phyloP scores from a whole-genome alignment of 30 jellyfish, hydroid and myxozoan genomes.

The Rhopilema esculentum region DNA sequence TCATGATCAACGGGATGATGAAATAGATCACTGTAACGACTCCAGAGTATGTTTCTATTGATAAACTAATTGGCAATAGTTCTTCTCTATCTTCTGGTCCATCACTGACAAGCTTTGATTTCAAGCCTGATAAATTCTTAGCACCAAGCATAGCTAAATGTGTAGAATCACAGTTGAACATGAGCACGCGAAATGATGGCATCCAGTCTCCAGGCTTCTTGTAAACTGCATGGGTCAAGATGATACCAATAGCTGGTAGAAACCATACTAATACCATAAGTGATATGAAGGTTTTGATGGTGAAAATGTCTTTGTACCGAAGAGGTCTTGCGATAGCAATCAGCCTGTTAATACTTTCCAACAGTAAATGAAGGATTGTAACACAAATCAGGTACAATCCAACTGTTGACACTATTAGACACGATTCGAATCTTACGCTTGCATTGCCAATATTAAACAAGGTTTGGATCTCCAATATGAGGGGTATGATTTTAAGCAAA shows the following conservation, averaged over 20 bases:
- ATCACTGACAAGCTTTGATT: not conserved
- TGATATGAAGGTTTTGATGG: constrained; percentile 14
- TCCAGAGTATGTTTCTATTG: constrained; percentile 19
- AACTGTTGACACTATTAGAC: constrained; percentile 25
- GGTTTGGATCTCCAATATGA: constrained; percentile 22
- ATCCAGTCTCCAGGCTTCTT: constrained; percentile 16
- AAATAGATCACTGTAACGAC: constrained; percentile 32
- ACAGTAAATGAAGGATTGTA: constrained; percentile 54
- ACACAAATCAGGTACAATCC: constrained; percentile 59
- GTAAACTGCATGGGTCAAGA: constrained; percentile 23
- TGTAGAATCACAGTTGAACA: constrained; percentile 55
- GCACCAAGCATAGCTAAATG: not conserved
- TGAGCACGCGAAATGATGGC: constrained; percentile 49
- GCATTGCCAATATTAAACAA: not conserved
- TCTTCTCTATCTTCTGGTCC: not conserved
- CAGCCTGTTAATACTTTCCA: constrained; percentile 65
- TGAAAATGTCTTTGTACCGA: constrained; percentile 19
- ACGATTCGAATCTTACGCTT: not conserved
- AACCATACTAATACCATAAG: constrained; percentile 41
- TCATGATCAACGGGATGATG: constrained; percentile 32
- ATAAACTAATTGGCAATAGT: not conserved
- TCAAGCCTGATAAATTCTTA: not conserved
- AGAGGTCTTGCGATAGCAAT: constrained; percentile 62
- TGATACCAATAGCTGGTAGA: constrained; percentile 46
- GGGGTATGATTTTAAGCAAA: constrained; percentile 41